Percentiles rank a stretch among this genome's conserved stretches.
Conservation (phyloP, 2,888 invertebrate species). For the Papilio protenor region DNA sequence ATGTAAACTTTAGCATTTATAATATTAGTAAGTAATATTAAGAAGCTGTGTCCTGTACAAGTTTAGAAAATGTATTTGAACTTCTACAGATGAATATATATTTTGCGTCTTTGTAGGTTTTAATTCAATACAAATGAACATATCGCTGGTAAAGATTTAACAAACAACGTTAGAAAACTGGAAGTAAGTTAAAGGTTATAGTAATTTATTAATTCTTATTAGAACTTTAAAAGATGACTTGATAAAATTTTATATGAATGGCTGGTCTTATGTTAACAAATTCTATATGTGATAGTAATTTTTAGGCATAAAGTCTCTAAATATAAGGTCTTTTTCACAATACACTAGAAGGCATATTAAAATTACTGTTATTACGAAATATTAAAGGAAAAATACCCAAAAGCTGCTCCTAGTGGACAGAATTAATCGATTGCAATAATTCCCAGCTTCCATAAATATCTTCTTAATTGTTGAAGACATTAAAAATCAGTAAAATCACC, state of each 20-base stretch:
- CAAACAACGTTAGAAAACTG: not conserved
- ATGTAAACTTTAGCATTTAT: too few species aligned
- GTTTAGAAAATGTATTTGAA: too few species aligned
- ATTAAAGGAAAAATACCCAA: slow-evolving; percentile 63
- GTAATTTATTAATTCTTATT: not conserved
- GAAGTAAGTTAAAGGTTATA: not conserved
- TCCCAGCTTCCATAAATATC: slow-evolving; percentile 62
- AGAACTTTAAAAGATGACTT: not conserved
- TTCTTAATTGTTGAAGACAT: slow-evolving; percentile 73
- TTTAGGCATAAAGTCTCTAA: not conserved
- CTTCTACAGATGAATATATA: too few species aligned
- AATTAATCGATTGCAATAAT: slow-evolving; percentile 62
- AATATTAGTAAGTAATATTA: too few species aligned
- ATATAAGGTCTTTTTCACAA: not conserved
- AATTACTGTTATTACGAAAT: slow-evolving; percentile 20
- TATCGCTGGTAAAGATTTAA: too few species aligned
- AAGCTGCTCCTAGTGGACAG: slow-evolving; percentile 62
- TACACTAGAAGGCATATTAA: slow-evolving; percentile 10
- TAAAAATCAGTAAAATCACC: slow-evolving; percentile 44
- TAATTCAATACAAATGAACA: too few species aligned
- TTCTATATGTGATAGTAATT: not conserved
- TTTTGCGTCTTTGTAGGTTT: too few species aligned
- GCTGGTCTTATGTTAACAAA: not conserved
- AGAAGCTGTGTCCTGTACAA: too few species aligned
- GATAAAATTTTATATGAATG: not conserved